phyloP scores from a whole-genome alignment of 2,113 vertebrate genomes.

The Anhinga anhinga region DNA sequence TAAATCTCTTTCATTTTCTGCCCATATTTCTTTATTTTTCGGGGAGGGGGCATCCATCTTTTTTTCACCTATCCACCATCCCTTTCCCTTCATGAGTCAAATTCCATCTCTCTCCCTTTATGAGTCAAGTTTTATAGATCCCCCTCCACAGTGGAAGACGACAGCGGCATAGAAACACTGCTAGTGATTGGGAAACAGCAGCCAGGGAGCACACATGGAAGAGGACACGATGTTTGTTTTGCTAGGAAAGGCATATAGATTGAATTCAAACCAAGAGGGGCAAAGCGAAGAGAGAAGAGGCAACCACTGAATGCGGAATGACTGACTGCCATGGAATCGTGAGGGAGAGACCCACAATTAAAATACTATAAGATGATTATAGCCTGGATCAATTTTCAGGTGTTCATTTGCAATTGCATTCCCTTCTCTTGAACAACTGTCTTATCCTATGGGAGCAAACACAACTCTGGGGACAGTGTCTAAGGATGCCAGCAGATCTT shows the following conservation, averaged over 20 bases:
- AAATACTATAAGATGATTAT: background rate
- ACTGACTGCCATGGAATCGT: background rate
- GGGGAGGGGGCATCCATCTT: conserved; percentile 25
- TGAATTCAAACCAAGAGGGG: background rate
- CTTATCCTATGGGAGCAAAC: accelerated
- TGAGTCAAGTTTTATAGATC: conserved; percentile 59
- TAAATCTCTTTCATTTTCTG: conserved; percentile 78
- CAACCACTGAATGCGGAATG: background rate
- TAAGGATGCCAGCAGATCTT: background rate
- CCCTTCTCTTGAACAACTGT: background rate
- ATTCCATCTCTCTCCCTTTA: conserved; percentile 49
- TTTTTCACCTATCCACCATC: background rate
- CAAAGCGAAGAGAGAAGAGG: background rate
- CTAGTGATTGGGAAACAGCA: conserved; percentile 11
- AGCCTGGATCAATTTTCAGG: conserved; percentile 16
- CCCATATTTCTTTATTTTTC: conserved; percentile 69
- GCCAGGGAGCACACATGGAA: background rate
- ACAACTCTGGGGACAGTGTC: accelerated
- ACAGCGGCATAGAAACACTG: background rate
- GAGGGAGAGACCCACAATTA: conserved; percentile 27
- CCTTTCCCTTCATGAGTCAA: conserved; percentile 55
- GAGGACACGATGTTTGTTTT: background rate
- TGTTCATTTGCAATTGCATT: background rate
- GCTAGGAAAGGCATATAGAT: background rate
- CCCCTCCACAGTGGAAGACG: background rate